Evolutionary conservation across 2,888 invertebrate genomes (phyloP), one percentile per base, ranked within the genome.

Genomic region (Synanthedon andrenaeformis): DNA sequence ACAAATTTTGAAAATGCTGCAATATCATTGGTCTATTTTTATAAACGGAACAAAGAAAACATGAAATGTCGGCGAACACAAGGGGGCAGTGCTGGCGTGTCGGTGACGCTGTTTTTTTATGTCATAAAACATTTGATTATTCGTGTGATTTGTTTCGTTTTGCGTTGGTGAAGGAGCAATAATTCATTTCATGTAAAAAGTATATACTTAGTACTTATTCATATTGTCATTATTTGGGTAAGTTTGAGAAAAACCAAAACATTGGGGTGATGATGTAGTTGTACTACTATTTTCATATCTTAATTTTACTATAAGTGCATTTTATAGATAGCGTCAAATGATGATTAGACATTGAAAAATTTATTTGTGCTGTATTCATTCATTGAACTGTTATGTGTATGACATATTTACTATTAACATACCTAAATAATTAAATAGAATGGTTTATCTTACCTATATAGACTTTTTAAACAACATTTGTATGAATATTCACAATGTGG

Each of bases 101-200:
- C 82, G 86, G 81, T 65, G 65, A 79, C 72, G 67, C 67, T 67
- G 72, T 82, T 82, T 83, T 82, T 80, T 75, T 70, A 23, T 61
- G 63, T 74, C 82, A 82, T 76, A 76, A 72, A 64, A 73, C 72
- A 72, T 79, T 76, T 71, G 76, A 76, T 77, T 76, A 71, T 76
- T 75, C 74, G 62, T 65, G 72, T 70, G 76, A 76, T 73, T 76
- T 81, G 82, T 81, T 78, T 76, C 75, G 75, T 78, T 82, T 83
- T 74, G 76, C 72, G 73, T 70, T 76, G 72, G 65, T 67, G 66
- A 70, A 71, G 69, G 67, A 69, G 67, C 59, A 68, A 63, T 66
- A 68, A 66, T 71, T 70, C 67, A 79, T 69, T 66, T 70, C 69
- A 67, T 67, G 68, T 68, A 78, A 79, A 81, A 74, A 76, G 73